phyloP scores from a whole-genome alignment of 2,113 vertebrate species.

The Hemiscyllium ocellatum region DNA sequence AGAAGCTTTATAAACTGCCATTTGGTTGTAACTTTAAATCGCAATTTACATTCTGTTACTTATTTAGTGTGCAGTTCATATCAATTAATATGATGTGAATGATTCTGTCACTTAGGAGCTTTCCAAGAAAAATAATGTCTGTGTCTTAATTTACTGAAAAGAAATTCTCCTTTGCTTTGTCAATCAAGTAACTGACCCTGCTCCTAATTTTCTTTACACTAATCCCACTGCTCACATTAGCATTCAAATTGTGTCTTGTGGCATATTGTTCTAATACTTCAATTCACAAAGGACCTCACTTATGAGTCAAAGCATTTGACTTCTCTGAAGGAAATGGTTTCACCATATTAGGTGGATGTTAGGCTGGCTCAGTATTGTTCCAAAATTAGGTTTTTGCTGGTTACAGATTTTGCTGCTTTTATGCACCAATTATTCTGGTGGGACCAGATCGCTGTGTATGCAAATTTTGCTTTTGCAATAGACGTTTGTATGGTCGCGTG shows the following conservation, averaged over 20 bases:
- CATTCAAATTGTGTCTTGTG: background rate
- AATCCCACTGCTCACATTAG: background rate
- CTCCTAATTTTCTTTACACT: background rate
- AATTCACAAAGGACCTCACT: background rate
- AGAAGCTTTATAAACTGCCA: background rate
- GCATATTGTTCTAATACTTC: constrained; percentile 3
- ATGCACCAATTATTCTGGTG: background rate
- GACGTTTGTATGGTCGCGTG: background rate
- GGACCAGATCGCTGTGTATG: background rate
- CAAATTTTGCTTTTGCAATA: background rate
- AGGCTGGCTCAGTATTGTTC: background rate
- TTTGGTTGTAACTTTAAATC: background rate
- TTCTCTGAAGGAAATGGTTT: background rate
- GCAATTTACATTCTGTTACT: background rate
- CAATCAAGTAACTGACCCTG: constrained; percentile 4
- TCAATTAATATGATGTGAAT: background rate
- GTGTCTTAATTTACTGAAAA: background rate
- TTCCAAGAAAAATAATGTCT: background rate
- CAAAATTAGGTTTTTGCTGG: background rate
- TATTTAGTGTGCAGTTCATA: background rate
- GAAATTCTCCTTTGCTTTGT: background rate
- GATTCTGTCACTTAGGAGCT: background rate
- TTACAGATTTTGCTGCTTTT: background rate
- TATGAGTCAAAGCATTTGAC: background rate
- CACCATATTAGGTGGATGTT: background rate